Percentiles rank a stretch among this genome's conserved stretches.
Evolutionary conservation across 1,140 invertebrate species (phyloP).

Genomic region (Zaprionus camerounensis): DNA sequence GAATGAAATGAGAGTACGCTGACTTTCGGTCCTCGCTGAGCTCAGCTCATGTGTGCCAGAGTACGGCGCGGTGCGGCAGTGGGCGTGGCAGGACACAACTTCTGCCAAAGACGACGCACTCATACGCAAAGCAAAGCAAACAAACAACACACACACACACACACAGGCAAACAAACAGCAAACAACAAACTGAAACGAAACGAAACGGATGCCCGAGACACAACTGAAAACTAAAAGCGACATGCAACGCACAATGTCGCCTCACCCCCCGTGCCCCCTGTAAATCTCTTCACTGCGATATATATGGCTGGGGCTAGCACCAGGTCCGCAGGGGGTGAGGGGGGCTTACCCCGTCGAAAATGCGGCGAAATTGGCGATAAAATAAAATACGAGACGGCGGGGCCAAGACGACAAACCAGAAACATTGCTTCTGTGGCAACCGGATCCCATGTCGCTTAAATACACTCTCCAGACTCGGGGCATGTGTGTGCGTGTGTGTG

Average conservation of each 20-base stretch:
- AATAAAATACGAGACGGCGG: slow-evolving; percentile 73
- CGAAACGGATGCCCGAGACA: slow-evolving; percentile 74
- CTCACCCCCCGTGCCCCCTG: slow-evolving; percentile 2
- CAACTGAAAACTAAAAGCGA: slow-evolving; percentile 78
- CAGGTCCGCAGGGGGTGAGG: slow-evolving; percentile 10
- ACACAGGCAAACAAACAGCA: slow-evolving; percentile 54
- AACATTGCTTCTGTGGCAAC: slow-evolving; percentile 35
- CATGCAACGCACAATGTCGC: slow-evolving; percentile 47
- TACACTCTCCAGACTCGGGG: slow-evolving; percentile 12
- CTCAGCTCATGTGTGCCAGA: slow-evolving; percentile 28
- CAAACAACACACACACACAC: slow-evolving; percentile 64
- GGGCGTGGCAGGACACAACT: slow-evolving; percentile 65
- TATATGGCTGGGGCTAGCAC: slow-evolving; percentile 20
- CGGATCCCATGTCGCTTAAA: slow-evolving; percentile 25
- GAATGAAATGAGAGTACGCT: slow-evolving; percentile 80
- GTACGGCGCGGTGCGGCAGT: slow-evolving; percentile 16
- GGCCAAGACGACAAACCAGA: slow-evolving; percentile 58
- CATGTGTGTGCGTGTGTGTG: not conserved
- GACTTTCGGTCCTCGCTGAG: slow-evolving; percentile 32
- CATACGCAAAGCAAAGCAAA: slow-evolving; percentile 75
- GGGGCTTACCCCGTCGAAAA: slow-evolving; percentile 27
- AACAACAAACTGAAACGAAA: slow-evolving; percentile 52
- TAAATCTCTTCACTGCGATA: slow-evolving; percentile 38
- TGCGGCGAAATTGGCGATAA: slow-evolving; percentile 77
- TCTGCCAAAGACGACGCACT: slow-evolving; percentile 63